Conservation (phyloP, 2,888 invertebrate species). For the Steinernema scapterisci region DNA sequence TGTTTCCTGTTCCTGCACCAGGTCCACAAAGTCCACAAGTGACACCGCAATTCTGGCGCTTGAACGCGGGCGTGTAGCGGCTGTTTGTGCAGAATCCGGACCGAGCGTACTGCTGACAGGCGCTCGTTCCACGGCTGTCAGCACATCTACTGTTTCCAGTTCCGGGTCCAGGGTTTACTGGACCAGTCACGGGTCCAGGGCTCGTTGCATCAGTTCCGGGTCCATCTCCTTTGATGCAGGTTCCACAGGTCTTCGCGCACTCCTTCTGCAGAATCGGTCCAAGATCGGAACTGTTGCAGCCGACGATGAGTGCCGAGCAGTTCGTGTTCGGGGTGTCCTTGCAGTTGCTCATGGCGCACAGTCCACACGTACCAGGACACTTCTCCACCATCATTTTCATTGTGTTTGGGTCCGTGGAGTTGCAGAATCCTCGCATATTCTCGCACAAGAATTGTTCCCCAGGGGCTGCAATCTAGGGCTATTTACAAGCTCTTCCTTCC, state of each 20-base stretch:
- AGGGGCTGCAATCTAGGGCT: too few species aligned
- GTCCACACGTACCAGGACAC: slow-evolving; percentile 50
- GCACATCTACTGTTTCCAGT: neutral
- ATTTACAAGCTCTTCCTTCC: too few species aligned
- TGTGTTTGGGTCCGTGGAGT: neutral
- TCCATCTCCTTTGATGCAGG: too few species aligned
- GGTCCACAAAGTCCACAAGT: too few species aligned
- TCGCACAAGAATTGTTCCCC: neutral
- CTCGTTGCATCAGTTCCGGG: neutral
- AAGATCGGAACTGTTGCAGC: neutral
- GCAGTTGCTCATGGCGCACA: slow-evolving; percentile 46
- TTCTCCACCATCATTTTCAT: neutral
- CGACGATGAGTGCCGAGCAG: slow-evolving; percentile 29
- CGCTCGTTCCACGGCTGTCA: too few species aligned
- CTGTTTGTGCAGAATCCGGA: too few species aligned
- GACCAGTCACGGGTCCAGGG: too few species aligned
- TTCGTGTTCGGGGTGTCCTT: slow-evolving; percentile 47
- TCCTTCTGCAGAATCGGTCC: neutral
- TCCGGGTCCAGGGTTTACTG: neutral
- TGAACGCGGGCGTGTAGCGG: neutral
- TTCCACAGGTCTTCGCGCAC: neutral
- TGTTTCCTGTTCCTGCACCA: neutral
- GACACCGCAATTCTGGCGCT: neutral
- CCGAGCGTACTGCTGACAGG: too few species aligned
- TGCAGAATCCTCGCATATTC: neutral